Evolutionary conservation across 37 sponge, comb jelly and placozoan species (phyloP), one percentile per base, ranked within the genome.

Genomic region (Mnemiopsis leidyi): DNA sequence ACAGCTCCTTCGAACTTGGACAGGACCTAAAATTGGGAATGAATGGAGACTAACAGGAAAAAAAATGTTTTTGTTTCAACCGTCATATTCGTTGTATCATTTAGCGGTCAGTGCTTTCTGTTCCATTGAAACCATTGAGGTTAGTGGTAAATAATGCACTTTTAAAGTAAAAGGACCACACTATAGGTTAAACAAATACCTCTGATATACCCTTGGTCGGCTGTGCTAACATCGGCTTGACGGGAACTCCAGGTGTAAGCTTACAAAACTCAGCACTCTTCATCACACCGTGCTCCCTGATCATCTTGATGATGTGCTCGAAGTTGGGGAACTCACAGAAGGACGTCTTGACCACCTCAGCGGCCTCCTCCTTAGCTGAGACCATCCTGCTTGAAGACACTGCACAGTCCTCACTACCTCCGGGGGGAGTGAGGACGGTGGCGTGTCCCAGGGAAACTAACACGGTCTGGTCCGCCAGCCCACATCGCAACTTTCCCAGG

Each of bases 161-260:
- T n/a, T n/a, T n/a, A n/a, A n/a, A n/a, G n/a, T n/a, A n/a, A n/a
- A n/a, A n/a, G n/a, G n/a, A n/a, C n/a, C n/a, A n/a, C n/a, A n/a
- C n/a, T n/a, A n/a, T n/a, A n/a, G n/a, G n/a, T n/a, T n/a, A n/a
- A n/a, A n/a, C n/a, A n/a, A n/a, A n/a, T n/a, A 99, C 96, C 92
- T 99, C 99, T 36, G 95, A 94, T 3, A 96, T 61, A 0, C 97
- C 99, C 93, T 99, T 99, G 90, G 99, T 99, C 28, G 99, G 99
- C 40, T 99, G 97, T 69, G 99, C 99, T 93, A 99, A 94, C 99
- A 99, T 99, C 0, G 99, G 99, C 83, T 99, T 99, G 39, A 99
- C 95, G 35, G 99, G 99, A 36, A 99, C 95, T 23, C 99, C 95
- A 13, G 99, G 97, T 25, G 99, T 96, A 40, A 99, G 95, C 48